Percentiles rank a stretch among this genome's conserved stretches.
phyloP scores from a whole-genome alignment of 2,888 invertebrate genomes.

The Drosophila paramelanica region DNA sequence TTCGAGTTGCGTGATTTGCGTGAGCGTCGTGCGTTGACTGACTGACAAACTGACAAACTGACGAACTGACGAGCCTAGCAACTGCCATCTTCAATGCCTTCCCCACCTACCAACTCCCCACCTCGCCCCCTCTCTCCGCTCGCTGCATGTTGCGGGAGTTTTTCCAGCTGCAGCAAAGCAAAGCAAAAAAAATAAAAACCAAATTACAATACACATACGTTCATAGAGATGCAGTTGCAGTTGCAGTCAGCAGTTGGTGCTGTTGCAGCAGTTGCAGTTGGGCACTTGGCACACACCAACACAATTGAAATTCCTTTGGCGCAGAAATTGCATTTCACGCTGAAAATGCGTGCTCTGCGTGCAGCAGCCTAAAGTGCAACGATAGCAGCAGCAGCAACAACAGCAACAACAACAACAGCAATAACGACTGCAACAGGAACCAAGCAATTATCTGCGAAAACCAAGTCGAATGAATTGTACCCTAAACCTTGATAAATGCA shows the following conservation, averaged over 20 bases:
- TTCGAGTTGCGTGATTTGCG: conserved; percentile 83
- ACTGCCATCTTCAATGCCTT: conserved; percentile 32
- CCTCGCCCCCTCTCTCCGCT: neutral
- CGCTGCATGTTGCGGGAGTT: conserved; percentile 69
- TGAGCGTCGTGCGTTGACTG: conserved; percentile 83
- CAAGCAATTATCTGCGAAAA: conserved; percentile 15
- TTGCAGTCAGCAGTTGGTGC: conserved; percentile 3
- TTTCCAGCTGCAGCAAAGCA: conserved; percentile 45
- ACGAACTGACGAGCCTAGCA: conserved; percentile 33
- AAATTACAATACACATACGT: conserved; percentile 66
- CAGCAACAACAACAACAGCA: conserved; percentile 18
- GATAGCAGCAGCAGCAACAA: conserved; percentile 44
- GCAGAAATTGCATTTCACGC: conserved; percentile 84
- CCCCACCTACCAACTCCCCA: neutral
- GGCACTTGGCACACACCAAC: conserved; percentile 64
- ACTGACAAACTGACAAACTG: conserved; percentile 56
- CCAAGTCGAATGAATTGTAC: conserved; percentile 23
- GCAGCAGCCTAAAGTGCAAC: conserved; percentile 70
- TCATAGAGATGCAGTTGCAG: conserved; percentile 21
- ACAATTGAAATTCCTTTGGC: conserved; percentile 82
- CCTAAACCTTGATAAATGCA: neutral
- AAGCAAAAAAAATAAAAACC: conserved; percentile 8
- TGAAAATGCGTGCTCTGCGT: conserved; percentile 84
- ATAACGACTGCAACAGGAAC: conserved; percentile 27
- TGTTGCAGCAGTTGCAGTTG: conserved; percentile 18